phyloP scores from a whole-genome alignment of 2,888 invertebrate species.

The Calameuta pallipes region DNA sequence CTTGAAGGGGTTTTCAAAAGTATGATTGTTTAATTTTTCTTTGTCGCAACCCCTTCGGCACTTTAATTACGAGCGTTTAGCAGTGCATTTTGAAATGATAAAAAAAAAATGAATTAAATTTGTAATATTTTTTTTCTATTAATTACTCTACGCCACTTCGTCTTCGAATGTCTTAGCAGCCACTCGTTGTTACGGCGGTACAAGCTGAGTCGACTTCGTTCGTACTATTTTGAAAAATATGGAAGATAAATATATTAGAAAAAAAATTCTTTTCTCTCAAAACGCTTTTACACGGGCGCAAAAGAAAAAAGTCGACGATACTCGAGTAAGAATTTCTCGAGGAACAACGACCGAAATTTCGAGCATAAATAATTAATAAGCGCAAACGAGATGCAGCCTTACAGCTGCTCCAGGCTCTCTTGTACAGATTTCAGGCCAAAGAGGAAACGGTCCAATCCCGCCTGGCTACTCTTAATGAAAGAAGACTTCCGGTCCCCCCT shows the following conservation, averaged over 20 bases:
- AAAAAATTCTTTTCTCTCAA: not conserved
- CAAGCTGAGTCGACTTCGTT: too few species aligned
- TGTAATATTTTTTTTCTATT: not conserved
- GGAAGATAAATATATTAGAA: not conserved
- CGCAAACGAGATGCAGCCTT: not conserved
- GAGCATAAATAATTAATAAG: not conserved
- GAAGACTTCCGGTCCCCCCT: not conserved
- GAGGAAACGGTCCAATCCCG: not conserved
- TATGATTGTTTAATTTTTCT: not conserved
- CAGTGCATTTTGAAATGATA: not conserved
- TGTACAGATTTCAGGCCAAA: not conserved
- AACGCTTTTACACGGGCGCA: not conserved
- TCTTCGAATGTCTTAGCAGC: too few species aligned
- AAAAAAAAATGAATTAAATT: not conserved
- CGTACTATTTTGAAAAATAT: too few species aligned
- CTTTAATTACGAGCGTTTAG: not conserved
- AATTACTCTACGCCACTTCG: too few species aligned
- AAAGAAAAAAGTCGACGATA: not conserved
- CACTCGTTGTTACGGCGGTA: too few species aligned
- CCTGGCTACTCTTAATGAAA: too few species aligned
- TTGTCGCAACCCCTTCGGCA: not conserved
- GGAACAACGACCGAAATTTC: not conserved
- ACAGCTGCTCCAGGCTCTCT: not conserved
- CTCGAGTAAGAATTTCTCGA: not conserved
- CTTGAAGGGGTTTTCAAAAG: not conserved